Evolutionary conservation across 2,888 invertebrate genomes (phyloP).

Genomic region (Mermis nigrescens): DNA sequence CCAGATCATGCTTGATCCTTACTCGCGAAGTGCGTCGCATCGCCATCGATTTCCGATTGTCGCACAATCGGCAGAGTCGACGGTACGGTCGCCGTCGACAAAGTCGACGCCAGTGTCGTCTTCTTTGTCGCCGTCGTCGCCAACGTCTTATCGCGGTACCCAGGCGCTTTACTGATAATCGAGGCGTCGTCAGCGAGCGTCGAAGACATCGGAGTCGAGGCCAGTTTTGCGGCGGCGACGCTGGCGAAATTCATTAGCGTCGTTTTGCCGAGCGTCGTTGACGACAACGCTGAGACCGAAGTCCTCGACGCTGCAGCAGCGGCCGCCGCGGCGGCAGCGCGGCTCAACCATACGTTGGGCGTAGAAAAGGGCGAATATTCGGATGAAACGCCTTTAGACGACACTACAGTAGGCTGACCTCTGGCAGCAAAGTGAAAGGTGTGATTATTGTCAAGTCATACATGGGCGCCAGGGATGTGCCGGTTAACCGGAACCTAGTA

Average conservation of each 20-base stretch:
- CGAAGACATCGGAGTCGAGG: slow-evolving; percentile 13
- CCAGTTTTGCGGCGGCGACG: slow-evolving; percentile 44
- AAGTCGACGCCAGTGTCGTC: too few species aligned
- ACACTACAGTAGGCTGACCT: too few species aligned
- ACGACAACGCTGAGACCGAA: background rate
- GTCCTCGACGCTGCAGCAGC: slow-evolving; percentile 12
- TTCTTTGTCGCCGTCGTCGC: too few species aligned
- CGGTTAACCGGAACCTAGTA: too few species aligned
- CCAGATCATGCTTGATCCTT: too few species aligned
- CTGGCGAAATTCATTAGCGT: slow-evolving; percentile 49
- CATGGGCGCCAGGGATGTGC: too few species aligned
- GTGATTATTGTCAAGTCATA: too few species aligned
- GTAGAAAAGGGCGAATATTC: slow-evolving; percentile 78
- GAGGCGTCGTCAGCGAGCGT: too few species aligned
- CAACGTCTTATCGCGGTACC: background rate
- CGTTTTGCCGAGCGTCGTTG: background rate
- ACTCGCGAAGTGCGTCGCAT: too few species aligned
- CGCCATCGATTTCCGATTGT: too few species aligned
- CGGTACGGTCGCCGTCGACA: background rate
- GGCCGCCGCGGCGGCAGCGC: slow-evolving; percentile 44
- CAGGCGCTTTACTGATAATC: background rate
- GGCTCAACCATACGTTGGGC: slow-evolving; percentile 46
- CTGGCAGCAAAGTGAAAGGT: background rate
- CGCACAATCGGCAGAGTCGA: background rate
- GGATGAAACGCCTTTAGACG: slow-evolving; percentile 7